Evolutionary conservation across 2,888 invertebrate genomes (phyloP).

Genomic region (Apocheima hispidaria): DNA sequence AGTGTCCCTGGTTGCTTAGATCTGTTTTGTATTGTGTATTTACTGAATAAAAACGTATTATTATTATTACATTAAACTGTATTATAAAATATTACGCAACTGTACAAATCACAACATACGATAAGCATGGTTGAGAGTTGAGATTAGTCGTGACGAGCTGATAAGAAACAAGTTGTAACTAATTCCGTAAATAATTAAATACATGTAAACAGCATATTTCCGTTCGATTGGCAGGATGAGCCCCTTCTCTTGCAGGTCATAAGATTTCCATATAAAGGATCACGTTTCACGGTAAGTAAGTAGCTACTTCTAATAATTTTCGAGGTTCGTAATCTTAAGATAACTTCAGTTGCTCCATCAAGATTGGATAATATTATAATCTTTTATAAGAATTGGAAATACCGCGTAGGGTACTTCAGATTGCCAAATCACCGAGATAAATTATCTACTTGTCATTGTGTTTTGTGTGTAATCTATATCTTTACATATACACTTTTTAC

Average conservation of each 20-base stretch:
- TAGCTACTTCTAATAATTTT: background rate
- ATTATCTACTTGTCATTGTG: background rate
- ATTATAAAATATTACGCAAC: slow-evolving; percentile 1
- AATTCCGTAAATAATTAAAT: background rate
- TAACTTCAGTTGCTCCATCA: background rate
- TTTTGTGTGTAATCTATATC: background rate
- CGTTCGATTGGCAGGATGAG: no score
- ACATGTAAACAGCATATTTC: background rate
- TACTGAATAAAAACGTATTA: no score
- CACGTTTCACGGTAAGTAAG: no score
- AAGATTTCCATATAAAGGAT: no score
- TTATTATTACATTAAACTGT: background rate
- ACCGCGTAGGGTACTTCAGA: background rate
- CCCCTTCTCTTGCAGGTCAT: no score
- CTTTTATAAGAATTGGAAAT: background rate
- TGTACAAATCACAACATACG: background rate
- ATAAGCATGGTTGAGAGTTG: background rate
- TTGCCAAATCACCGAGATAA: background rate
- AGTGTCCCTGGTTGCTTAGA: no score
- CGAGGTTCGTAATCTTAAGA: background rate
- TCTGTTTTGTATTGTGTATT: no score
- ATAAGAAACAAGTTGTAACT: background rate
- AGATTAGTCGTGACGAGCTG: slow-evolving; percentile 3
- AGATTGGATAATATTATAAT: background rate
- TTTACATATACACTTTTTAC: no score